Base-by-base conservation (phyloP, 2,113 vertebrate genomes). In the Notothenia rossii region DNA sequence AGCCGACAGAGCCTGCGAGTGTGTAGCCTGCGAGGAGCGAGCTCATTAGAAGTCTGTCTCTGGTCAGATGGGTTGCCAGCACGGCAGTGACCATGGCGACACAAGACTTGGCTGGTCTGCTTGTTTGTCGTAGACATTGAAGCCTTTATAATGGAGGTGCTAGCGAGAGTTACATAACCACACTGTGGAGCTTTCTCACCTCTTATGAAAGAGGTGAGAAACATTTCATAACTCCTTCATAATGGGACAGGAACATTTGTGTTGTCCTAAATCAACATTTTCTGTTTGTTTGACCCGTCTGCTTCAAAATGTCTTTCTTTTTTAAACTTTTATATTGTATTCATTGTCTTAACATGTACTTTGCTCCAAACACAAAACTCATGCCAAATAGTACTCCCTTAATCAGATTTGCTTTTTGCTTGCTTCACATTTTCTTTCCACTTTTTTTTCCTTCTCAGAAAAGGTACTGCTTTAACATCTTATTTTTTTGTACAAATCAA, bases 21-120 rank as follows among this genome's bases (percentile, higher is more conserved):
- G 68, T 48, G 46, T 56, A 10, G 58, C 66, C 77, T 88, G 79
- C 81, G 69, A 89, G 87, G 59, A 73, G 65, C n/a, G 5, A 80
- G 65, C 83, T 86, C 82, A 86, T 92, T 83, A 86, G 54, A 71
- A 82, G 79, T 85, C 78, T 72, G 71, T 85, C 53, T 69, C 79
- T 71, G 65, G 82, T 89, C 86, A 77, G 77, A 85, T 59, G 66
- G 68, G 43, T 72, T 83, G 66, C 77, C 78, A 64, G 83, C 55
- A 51, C 63, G 63, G 73, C 78, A 58, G 88, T 88, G 84, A 83
- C 86, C 76, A 86, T 86, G 81, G 89, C 10, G 67, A 86, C 83
- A 79, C 74, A 73, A 62, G 74, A 81, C 79, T 84, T 54, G 81
- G 73, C 78, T 66, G 80, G 36, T 62, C 59, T 66, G 70, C 51